Base-by-base conservation (phyloP, 2,797 vertebrate genomes). In the Pantherophis vulpinus region DNA sequence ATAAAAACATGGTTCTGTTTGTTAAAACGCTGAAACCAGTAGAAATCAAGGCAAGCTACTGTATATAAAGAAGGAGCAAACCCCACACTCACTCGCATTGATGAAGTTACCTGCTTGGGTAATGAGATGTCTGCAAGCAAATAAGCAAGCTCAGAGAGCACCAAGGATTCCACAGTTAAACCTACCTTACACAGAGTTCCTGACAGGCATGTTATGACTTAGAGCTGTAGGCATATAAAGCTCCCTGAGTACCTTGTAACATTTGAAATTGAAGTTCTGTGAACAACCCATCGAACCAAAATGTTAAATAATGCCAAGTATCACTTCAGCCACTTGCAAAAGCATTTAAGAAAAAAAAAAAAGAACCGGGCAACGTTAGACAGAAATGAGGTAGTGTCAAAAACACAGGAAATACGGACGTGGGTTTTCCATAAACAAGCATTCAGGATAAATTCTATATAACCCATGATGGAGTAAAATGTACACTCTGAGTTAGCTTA, bases 401-500 rank as follows among this genome's bases (percentile, higher is more conserved):
- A 97, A 96, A 94, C 83, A 0, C 89, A 93, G 93, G 90, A 92
- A 92, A 3, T 29, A 96, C 93, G 94, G 95, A 94, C 97, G 91
- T 90, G 58, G 90, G 93, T 92, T 96, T 95, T 96, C 95, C 95
- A 95, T 93, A 96, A 93, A 97, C 94, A 56, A 94, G 88, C 96
- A 94, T 96, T 97, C 94, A 79, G 93, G 91, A 93, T 97, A 97
- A 98, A 97, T 97, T 97, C 97, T 94, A 97, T 96, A 88, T 97
- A 97, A 94, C 95, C 96, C 96, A 96, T 96, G 90, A 95, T 93
- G 97, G 93, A 93, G 90, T 95, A 95, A 96, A 97, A 94, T 94
- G 93, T 97, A 66, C 70, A 92, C 88, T 0, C 66, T 96, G 94
- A 96, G 92, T 94, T 96, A 97, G 95, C 97, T 29, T 96, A 96